Base-by-base conservation (phyloP, 2,888 invertebrate genomes). In the Protonemura montana region DNA sequence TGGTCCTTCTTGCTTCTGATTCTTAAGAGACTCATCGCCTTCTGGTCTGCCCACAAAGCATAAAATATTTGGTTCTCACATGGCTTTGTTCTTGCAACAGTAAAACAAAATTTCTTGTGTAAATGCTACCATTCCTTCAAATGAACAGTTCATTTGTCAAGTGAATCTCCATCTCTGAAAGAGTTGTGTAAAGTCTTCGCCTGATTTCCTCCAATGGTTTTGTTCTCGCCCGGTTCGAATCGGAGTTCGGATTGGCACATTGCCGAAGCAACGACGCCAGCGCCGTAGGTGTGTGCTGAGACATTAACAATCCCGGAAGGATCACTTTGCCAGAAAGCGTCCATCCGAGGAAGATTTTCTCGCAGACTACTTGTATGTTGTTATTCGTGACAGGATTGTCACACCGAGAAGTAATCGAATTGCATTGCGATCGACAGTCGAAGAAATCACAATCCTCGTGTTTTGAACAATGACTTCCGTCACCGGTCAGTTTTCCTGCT, bases 381-480 rank as follows among this genome's bases (percentile, higher is more conserved):
- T 94, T 94, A 89, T 95, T 95, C 5, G 92, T 91, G 0, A 95
- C 93, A 0, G 92, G 91, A 82, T 91, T 90, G 85, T 92, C 91
- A 90, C 95, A 95, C 88, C 91, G 92, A 35, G 91, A 91, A 13
- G 91, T 92, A 1, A 91, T 89, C 35, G 90, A 88, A 89, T 94
- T 92, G 90, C 95, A 95, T 87, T 92, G 91, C 0, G 94, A 94
- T 78, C 94, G 91, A 89, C 95, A 95, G 89, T 95, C 95, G 88
- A 93, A 93, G 89, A 94, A 94, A 90, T 94, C 93, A 90, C 95
- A 95, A 89, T 95, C 95, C 83, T 92, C 92, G 89, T 95, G 93
- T 29, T 90, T 90, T 13, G 91, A 90, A 90, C 95, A 95, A 10
- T 90, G 89, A 27, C 91, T 90, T 6, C 91, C 91, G 88, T 92